Evolutionary conservation across 2,797 vertebrate species (phyloP), one percentile per base, ranked within the genome.

Genomic region (Neomorphus geoffroyi): DNA sequence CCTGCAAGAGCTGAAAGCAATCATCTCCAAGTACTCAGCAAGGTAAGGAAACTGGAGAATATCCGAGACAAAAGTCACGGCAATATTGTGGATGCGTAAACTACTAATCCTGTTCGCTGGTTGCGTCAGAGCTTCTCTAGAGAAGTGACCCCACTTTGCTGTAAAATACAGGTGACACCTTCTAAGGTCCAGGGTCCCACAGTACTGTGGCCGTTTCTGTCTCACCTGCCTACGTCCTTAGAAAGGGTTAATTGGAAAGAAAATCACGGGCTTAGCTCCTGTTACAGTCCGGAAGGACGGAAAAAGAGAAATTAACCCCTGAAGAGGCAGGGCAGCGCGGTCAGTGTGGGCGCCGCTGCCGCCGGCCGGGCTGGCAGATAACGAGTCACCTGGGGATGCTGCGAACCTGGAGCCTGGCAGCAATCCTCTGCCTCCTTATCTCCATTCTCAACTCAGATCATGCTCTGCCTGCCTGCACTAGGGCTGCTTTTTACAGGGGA

Each of bases 1-100:
- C 78, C 98, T 99, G 48, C 98, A 98, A 87, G 98, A 98, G 91
- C 98, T 99, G 57, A 98, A 98, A 58, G 90, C 96, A 4, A 98
- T 99, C 81, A 98, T 99, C 26, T 95, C 98, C 41, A 97, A 95
- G 96, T 98, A 98, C 96, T 98, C 98, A 28, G 96, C 98, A 97
- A 98, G 99, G 99, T 99, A 96, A 96, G 96, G 53, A 48, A 50
- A 19, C 7, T 15, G 13, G 39, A 60, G 10, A 37, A 37, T 3
- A 50, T 10, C 8, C 24, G 24, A 21, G 30, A 51, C 10, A 75
- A 35, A 50, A 69, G 23, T 12, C 39, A 72, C 2, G 2, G 27
- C 74, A 66, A 19, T 15, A 7, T 10, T 61, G 53, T 11, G 35
- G 24, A 56, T 72, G 57, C n/a, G 21, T 26, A 27, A 27, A 2